Conservation (phyloP, 1,140 invertebrate species). For the Brachionus koreanus region DNA sequence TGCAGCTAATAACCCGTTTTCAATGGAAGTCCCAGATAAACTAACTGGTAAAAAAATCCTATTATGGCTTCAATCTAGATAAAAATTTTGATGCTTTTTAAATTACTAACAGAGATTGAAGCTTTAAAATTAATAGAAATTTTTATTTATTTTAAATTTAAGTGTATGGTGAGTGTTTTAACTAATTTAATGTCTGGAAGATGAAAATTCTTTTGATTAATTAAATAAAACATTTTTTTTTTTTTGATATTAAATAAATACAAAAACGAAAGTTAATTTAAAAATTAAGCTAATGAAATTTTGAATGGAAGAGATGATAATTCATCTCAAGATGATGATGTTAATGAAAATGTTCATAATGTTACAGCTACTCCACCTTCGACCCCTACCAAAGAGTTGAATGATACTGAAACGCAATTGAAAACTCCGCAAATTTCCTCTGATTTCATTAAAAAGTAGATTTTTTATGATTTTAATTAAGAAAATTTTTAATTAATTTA, state of each 20-base stretch:
- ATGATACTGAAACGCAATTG: not conserved
- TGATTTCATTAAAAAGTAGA: conserved; percentile 7
- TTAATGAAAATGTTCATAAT: not conserved
- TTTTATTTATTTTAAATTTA: not conserved
- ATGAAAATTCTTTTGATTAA: not conserved
- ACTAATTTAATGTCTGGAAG: not conserved
- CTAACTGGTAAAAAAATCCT: not conserved
- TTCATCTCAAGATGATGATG: not conserved
- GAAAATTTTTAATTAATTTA: not conserved
- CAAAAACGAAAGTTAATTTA: not conserved
- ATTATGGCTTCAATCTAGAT: not conserved
- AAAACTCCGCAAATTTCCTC: conserved; percentile 39
- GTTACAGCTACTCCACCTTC: conserved; percentile 28
- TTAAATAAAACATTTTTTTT: not conserved
- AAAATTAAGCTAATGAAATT: not conserved
- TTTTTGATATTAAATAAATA: not conserved
- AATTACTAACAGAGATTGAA: not conserved
- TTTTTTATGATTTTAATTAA: not conserved
- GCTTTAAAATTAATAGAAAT: not conserved
- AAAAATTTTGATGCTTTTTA: not conserved
- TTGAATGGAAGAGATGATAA: not conserved
- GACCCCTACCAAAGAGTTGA: not conserved
- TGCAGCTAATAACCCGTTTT: not conserved
- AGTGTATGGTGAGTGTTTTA: conserved; percentile 4
- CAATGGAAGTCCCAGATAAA: conserved; percentile 39